Percentiles rank a stretch among this genome's conserved stretches.
Evolutionary conservation across 1,140 invertebrate species (phyloP).

Genomic region (Drosophila ogumai): DNA sequence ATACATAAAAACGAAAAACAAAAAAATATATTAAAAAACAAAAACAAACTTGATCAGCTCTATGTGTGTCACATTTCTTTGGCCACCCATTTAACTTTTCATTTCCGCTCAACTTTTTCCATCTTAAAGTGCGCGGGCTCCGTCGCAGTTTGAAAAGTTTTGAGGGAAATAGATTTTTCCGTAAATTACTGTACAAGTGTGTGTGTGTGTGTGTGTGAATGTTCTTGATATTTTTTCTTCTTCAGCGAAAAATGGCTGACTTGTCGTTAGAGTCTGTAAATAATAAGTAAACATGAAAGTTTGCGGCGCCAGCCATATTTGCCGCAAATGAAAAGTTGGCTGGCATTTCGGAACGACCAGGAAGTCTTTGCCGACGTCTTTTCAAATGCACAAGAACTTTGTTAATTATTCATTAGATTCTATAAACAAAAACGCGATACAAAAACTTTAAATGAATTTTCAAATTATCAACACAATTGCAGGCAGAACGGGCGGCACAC

Average conservation of each 20-base stretch:
- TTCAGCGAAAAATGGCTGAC: conserved; percentile 14
- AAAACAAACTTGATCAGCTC: conserved; percentile 1
- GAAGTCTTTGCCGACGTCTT: conserved; percentile 73
- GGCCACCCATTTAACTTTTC: conserved; percentile 9
- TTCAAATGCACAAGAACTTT: conserved; percentile 82
- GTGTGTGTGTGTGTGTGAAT: neutral
- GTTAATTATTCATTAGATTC: conserved; percentile 84
- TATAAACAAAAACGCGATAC: conserved; percentile 84
- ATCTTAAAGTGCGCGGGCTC: conserved; percentile 29
- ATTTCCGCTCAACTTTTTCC: conserved; percentile 1
- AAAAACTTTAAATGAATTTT: conserved; percentile 84
- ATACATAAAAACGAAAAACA: conserved; percentile 76
- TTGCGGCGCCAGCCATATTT: conserved; percentile 76
- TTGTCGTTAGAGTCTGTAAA: conserved; percentile 74
- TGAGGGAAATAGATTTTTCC: conserved; percentile 47
- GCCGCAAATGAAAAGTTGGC: conserved; percentile 80
- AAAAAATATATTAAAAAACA: conserved; percentile 69
- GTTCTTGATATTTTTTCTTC: conserved; percentile 27
- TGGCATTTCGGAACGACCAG: conserved; percentile 58
- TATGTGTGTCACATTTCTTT: conserved; percentile 11
- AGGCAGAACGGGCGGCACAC: conserved; percentile 67
- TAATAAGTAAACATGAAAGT: conserved; percentile 81
- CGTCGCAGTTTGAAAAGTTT: conserved; percentile 42
- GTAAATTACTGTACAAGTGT: conserved; percentile 47
- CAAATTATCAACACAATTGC: conserved; percentile 84